Base-by-base conservation (phyloP, 2,888 invertebrate species). In the Quadroppia sp. region DNA sequence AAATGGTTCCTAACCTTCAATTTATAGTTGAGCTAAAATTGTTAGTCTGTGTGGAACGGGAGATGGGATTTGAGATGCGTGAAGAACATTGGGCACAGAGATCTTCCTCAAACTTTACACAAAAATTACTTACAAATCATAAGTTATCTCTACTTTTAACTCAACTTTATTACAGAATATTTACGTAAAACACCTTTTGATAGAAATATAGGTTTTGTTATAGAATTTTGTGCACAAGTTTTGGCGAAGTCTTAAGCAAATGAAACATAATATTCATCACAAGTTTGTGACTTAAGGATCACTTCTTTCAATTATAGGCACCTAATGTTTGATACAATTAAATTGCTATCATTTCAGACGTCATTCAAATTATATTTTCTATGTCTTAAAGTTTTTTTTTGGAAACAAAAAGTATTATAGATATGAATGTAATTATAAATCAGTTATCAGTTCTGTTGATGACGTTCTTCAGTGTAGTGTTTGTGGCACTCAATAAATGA, bases 1-100 rank as follows among this genome's bases (percentile, higher is more conserved):
- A 61, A 61, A 61, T 17, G n/a, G 17, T 13, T 28, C n/a, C 1
- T 17, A 61, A 61, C 61, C 61, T 61, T 61, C 61, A 61, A 61
- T 30, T 30, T 32, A 28, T 30, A 28, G 36, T 11, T 28, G 61
- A 30, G 20, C 53, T 53, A 53, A 53, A 25, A 53, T 53, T 30
- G 32, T 61, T 61, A 36, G n/a, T 53, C 53, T 53, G 23, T 53
- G 20, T 3, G 53, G 23, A 25, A 23, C 23, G 23, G 23, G 53
- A 53, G 23, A 13, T 53, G 20, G 17, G 7, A 61, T 28, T 61
- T 36, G 15, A 23, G 28, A 32, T 28, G 32, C 61, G 36, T 61
- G 61, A 61, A 30, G 61, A 61, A 61, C 61, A 56, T 23, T 2
- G 20, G 25, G 25, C 11, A 53, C 23, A 25, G 25, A 9, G 25